Base-by-base conservation (phyloP, 1,140 invertebrate species). In the Nautilus pompilius region DNA sequence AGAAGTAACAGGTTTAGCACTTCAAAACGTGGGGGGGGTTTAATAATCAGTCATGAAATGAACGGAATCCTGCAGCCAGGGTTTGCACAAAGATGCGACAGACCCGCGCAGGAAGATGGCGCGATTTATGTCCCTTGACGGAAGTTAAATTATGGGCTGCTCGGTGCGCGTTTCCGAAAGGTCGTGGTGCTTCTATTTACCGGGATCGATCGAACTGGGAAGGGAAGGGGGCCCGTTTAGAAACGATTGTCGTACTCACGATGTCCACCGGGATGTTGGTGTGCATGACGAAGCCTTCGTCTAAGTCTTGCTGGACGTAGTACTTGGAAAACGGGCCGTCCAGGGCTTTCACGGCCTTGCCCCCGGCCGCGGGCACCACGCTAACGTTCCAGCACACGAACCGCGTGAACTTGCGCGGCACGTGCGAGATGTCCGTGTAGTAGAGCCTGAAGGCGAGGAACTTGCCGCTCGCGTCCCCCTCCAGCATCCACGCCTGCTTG, bases 341-440 rank as follows among this genome's bases (percentile, higher is more conserved):
- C 0, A 89, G 86, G 1, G 91, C 82, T 32, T 87, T 86, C 26
- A 89, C 85, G n/a, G 66, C 61, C 26, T 72, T 69, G 49, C 49
- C 26, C 5, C 5, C 17, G 8, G 49, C 49, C 17, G 65, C 63
- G 10, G 79, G 73, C 58, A 84, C 46, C 46, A 82, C 53, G 85
- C 86, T 57, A 66, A 80, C 63, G 75, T 77, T 90, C 90, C 91
- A 93, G 68, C 88, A 89, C 0, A 93, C 89, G 76, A 91, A 92
- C 65, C 90, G 79, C 2, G 81, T 66, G 81, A 93, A 91, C 77
- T 92, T 93, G 33, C 91, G 83, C 0, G 92, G 92, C 17, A 94
- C 91, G 72, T 92, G 90, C 71, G 91, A 89, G 22, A 93, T 89
- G 73, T 93, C 91, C 58, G 91, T 90, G 83, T 91, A 93, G 63